Evolutionary conservation across 2,113 vertebrate genomes (phyloP).

Genomic region (Misgurnus anguillicaudatus): DNA sequence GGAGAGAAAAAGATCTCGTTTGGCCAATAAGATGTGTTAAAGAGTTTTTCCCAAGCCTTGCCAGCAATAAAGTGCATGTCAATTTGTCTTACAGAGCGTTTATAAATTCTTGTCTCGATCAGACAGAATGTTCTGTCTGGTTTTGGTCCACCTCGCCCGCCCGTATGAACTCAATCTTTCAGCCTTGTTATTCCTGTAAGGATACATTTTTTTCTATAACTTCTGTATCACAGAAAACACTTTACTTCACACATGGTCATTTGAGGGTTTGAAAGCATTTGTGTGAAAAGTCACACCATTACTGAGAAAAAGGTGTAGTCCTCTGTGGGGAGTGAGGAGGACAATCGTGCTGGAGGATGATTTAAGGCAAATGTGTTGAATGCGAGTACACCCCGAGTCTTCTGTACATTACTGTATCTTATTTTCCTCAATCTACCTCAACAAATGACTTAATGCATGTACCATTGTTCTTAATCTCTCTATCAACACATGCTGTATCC

Average conservation of each 20-base stretch:
- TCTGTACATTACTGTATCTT: not conserved
- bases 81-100: slow-evolving; percentile 49
- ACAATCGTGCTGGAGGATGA: too few species aligned
- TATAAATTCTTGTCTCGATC: slow-evolving; percentile 9
- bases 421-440: slow-evolving; percentile 8
- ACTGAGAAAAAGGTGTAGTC: not conserved
- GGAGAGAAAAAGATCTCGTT: slow-evolving; percentile 15
- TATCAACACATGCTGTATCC: too few species aligned
- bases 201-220: not conserved
- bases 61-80: slow-evolving; percentile 41
- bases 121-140: slow-evolving; percentile 13
- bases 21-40: slow-evolving; percentile 49
- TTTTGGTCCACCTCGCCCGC: not conserved
- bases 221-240: slow-evolving; percentile 1
- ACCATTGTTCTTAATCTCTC: not conserved
- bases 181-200: not conserved
- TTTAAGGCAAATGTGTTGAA: too few species aligned
- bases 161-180: not conserved
- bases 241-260: not conserved
- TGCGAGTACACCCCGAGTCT: too few species aligned
- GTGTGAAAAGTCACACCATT: not conserved
- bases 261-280: slow-evolving; percentile 11
- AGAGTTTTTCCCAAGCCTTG: slow-evolving; percentile 46
- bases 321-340: too few species aligned
- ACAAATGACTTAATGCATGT: slow-evolving; percentile 12